These are phyloP conservation scores for Percopsis transmontana DNA, from an alignment of 2,113 vertebrate genomes.

Conservation along the genomic window DNA sequence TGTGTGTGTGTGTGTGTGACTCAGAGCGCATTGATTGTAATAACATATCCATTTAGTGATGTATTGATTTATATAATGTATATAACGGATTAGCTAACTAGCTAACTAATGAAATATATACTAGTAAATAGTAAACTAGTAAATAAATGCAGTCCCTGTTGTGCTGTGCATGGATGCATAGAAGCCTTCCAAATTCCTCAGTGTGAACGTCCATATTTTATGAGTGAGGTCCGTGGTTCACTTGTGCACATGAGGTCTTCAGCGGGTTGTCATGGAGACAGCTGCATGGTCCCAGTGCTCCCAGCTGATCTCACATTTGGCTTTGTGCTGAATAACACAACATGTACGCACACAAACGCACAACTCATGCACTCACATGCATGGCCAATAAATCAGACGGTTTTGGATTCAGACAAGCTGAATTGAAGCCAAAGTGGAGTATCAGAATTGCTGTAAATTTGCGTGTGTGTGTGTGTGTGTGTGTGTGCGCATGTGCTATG, in stretches of 20 bases:
- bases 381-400: constrained; percentile 46
- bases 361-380: constrained; percentile 5
- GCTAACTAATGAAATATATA: too few species aligned
- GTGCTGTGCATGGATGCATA: constrained; percentile 19
- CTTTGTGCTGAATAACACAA: constrained; percentile 52
- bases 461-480: not conserved
- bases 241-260: constrained; percentile 43
- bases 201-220: constrained; percentile 40
- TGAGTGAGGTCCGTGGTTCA: constrained; percentile 30
- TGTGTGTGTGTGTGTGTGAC: not conserved
- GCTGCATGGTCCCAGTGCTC: constrained; percentile 43
- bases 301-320: constrained; percentile 52
- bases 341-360: constrained; percentile 29
- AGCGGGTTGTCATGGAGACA: constrained; percentile 48
- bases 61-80: not conserved
- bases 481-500: constrained; percentile 5
- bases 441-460: constrained; percentile 4
- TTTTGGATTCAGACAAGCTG: constrained; percentile 3
- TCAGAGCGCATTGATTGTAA: not conserved
- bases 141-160: not conserved
- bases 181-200: constrained; percentile 32
- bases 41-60: not conserved
- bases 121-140: too few species aligned
- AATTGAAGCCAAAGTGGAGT: constrained; percentile 17
- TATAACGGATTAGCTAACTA: not conserved